Conservation (phyloP, 2,113 vertebrate species). For the Gorilla gorilla region DNA sequence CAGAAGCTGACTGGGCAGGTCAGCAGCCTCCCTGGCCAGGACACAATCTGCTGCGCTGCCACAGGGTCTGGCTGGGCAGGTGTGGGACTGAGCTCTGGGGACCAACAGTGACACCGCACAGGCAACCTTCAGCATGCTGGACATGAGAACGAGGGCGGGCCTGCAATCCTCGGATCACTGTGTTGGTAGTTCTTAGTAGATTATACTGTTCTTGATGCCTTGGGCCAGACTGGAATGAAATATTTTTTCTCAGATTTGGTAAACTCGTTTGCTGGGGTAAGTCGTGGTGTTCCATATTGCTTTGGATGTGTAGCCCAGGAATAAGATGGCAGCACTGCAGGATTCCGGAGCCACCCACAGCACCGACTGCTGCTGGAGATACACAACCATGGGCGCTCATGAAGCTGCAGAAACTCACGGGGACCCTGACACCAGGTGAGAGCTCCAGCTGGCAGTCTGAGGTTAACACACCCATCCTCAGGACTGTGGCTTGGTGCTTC, state of each 20-base stretch:
- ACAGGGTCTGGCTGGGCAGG: rapidly evolving
- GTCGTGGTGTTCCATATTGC: background rate
- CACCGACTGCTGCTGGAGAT: background rate
- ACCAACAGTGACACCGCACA: background rate
- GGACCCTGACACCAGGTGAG: background rate
- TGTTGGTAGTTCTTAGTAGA: background rate
- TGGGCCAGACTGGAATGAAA: background rate
- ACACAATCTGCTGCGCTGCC: rapidly evolving
- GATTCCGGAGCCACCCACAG: background rate
- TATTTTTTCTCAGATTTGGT: background rate
- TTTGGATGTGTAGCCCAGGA: background rate
- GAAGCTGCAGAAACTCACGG: background rate
- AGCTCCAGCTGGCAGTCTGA: background rate
- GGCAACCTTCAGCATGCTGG: background rate
- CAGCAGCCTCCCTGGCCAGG: background rate
- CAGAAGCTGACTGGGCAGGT: rapidly evolving
- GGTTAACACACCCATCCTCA: no score
- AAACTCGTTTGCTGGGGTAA: background rate
- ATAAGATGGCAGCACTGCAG: rapidly evolving
- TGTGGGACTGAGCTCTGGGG: background rate
- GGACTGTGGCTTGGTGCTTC: background rate
- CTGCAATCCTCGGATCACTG: rapidly evolving
- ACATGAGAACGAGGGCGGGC: rapidly evolving
- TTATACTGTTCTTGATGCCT: background rate
- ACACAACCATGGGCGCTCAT: rapidly evolving